Conservation (phyloP, 2,797 vertebrate genomes). For the Podargus strigoides region DNA sequence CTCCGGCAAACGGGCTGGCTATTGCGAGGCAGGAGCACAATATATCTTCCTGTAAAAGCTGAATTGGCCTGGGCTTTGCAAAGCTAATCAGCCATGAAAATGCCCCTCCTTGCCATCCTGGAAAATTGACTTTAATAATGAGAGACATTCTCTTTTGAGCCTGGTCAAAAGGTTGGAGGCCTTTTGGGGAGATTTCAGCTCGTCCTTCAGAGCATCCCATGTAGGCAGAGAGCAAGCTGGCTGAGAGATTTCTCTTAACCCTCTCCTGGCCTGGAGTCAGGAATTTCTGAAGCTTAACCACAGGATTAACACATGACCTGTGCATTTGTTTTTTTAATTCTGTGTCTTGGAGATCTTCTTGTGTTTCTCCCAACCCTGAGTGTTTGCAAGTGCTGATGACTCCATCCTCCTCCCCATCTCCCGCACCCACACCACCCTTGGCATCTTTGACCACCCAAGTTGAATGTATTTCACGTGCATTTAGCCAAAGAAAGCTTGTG, state of each 20-base stretch:
- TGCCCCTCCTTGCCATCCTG: slow-evolving; percentile 3
- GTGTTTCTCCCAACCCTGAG: neutral
- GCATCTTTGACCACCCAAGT: neutral
- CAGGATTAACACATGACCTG: neutral
- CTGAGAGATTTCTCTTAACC: slow-evolving; percentile 12
- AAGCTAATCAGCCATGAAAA: slow-evolving; percentile 40
- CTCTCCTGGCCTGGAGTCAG: neutral
- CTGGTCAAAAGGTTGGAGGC: neutral
- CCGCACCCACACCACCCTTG: neutral
- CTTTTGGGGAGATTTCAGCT: neutral
- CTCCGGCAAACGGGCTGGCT: neutral
- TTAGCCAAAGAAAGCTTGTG: neutral
- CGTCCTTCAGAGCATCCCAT: neutral
- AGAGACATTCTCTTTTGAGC: neutral
- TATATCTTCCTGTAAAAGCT: neutral
- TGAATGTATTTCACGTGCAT: neutral
- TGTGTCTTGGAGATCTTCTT: neutral
- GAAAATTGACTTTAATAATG: slow-evolving; percentile 36
- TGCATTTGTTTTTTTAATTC: neutral
- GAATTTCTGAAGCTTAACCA: neutral
- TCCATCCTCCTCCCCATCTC: neutral
- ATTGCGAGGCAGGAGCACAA: neutral
- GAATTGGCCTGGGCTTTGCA: neutral
- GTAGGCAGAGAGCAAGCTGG: neutral
- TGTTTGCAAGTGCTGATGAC: neutral